Evolutionary conservation across 2,888 invertebrate genomes (phyloP), one percentile per base, ranked within the genome.

Genomic region (Tiliacea citrago): DNA sequence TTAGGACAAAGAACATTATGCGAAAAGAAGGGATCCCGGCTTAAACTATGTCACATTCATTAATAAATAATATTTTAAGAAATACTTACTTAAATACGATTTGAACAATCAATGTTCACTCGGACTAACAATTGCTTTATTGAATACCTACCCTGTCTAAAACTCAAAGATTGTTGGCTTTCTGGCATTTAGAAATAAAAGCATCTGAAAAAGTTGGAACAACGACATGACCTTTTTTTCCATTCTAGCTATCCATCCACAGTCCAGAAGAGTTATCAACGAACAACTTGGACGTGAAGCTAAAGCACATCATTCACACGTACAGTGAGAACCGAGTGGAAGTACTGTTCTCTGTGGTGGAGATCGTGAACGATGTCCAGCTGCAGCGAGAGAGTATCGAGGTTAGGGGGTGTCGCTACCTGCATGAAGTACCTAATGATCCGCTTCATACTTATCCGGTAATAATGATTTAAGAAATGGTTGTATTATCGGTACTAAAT

Each of bases 381-480:
- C 82, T 97, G 6, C 88, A 91, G 63, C 91, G 91, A 4, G 94
- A 97, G 24, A 91, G 94, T 57, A 90, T 97, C 0, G 76, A 90
- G 10, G 95, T 97, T 78, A 95, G 97, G 73, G 94, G 96, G 68
- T 98, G 97, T 87, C 96, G 97, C 45, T 97, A 97, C 87, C 89
- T 94, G 1, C 88, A 97, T 61, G 98, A 98, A 92, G 92, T 96
- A 39, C 93, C 93, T 9, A 73, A 87, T 16, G 83, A 63, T 7
- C 66, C 66, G 18, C 75, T 93, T 47, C 89, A 94, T 86, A 91
- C 85, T 4, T 95, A 94, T 82, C 88, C 89, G 88, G 94, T 95
- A 90, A 86, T 9, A 7, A 42, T 42, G 24, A 42, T 7, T 29
- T 16, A 10, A 3, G 35, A 5, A 24, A 42, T 24, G 6, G 24